phyloP scores from a whole-genome alignment of 2,888 invertebrate genomes.

The Flexamia atlantica region DNA sequence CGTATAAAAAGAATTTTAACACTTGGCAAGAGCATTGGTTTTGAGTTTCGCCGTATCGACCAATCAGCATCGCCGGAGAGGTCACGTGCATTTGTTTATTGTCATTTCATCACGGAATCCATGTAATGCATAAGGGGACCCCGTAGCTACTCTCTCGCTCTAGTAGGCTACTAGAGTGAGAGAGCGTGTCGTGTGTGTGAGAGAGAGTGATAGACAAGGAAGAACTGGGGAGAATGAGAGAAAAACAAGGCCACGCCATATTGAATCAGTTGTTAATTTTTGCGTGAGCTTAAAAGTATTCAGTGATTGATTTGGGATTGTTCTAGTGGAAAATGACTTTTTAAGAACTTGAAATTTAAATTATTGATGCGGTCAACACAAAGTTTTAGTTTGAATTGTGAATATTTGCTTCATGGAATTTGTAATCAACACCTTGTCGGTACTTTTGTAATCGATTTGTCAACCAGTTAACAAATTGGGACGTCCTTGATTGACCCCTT shows the following conservation, averaged over 20 bases:
- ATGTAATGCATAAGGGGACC: slow-evolving; percentile 72
- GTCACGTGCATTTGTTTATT: slow-evolving; percentile 72
- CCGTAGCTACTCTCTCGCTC: slow-evolving; percentile 69
- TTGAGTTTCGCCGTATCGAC: slow-evolving; percentile 51
- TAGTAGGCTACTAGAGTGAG: slow-evolving; percentile 66
- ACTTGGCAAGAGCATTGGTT: slow-evolving; percentile 27
- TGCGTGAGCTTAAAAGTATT: slow-evolving; percentile 74
- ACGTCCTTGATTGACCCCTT: slow-evolving; percentile 76
- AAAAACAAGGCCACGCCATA: slow-evolving; percentile 78
- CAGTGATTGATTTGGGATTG: slow-evolving; percentile 21
- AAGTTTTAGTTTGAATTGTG: background rate
- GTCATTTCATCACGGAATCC: slow-evolving; percentile 71
- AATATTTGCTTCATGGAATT: slow-evolving; percentile 53
- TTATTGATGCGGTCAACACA: background rate
- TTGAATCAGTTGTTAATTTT: slow-evolving; percentile 80
- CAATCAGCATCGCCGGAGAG: slow-evolving; percentile 62
- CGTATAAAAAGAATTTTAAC: background rate
- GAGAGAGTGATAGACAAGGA: slow-evolving; percentile 67
- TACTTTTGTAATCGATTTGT: slow-evolving; percentile 77
- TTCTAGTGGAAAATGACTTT: slow-evolving; percentile 11
- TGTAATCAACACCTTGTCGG: slow-evolving; percentile 70
- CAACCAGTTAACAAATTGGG: slow-evolving; percentile 74
- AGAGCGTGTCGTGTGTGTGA: slow-evolving; percentile 58
- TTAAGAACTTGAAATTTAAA: background rate
- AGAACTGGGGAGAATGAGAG: slow-evolving; percentile 70